Base-by-base conservation (phyloP, 2,888 invertebrate genomes). In the Pandemis cinnamomeana region DNA sequence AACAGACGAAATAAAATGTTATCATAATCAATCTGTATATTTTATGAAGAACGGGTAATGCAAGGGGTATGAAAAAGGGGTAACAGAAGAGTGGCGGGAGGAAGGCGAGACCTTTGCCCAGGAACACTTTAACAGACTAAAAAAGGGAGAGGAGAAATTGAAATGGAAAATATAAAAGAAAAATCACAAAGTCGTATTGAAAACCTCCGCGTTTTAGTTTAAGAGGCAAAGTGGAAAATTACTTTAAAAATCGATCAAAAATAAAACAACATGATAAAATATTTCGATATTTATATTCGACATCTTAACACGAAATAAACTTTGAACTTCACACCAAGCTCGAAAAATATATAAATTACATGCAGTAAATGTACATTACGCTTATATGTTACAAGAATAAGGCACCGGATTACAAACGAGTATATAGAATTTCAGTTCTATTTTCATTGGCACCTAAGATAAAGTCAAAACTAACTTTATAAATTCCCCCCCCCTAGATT, bases 261-360 rank as follows among this genome's bases (percentile, higher is more conserved):
- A 80, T 77, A 75, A 81, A 81, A 82, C 75, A 71, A 61, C 63
- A 68, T 5, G 55, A 42, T 77, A 77, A 71, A 67, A 67, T 76
- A 78, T 79, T 79, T 78, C 80, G 77, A 80, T 82, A 81, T 81
- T 85, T 87, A 85, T 87, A 88, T 87, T 90, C 86, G 89, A 89
- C 85, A 86, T 87, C 88, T 87, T 87, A 88, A 88, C 89, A 89
- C 85, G 74, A 81, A 79, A 82, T 75, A 71, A 75, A 68, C 69
- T 75, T 81, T 80, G 77, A 76, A 81, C 80, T 76, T 79, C 78
- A 58, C 82, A 82, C 81, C 76, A 83, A 86, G 86, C 80, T 75
- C 82, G 82, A 78, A 75, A 79, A 80, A 85, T 86, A 86, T 87
- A 91, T 92, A 92, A 92, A 91, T 91, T 90, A 92, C 83, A 90